Evolutionary conservation across 2,113 vertebrate genomes (phyloP).

Genomic region (Alouatta palliata): DNA sequence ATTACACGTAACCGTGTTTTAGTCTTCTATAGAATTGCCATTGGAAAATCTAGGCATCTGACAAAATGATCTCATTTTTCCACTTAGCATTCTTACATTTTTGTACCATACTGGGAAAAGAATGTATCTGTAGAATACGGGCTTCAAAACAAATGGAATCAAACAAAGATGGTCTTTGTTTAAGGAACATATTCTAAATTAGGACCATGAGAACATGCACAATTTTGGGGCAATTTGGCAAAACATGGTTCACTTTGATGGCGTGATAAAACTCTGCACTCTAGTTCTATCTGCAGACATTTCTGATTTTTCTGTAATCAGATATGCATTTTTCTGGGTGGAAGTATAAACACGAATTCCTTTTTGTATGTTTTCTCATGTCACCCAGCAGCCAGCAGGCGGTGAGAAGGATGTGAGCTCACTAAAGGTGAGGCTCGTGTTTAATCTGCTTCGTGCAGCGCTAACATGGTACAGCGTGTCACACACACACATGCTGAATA

Average conservation of each 20-base stretch:
- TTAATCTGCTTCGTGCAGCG: background rate
- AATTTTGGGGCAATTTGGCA: slow-evolving; percentile 36
- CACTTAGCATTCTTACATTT: background rate
- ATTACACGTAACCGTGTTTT: background rate
- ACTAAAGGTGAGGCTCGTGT: too few relatives aligned
- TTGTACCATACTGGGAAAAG: background rate
- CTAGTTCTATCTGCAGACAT: slow-evolving; percentile 46
- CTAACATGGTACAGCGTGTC: background rate
- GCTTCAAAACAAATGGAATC: slow-evolving; percentile 47
- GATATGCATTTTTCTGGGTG: slow-evolving; percentile 33
- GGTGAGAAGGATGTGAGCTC: background rate
- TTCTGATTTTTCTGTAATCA: slow-evolving; percentile 29
- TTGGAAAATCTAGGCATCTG: slow-evolving; percentile 39
- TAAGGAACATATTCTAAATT: slow-evolving; percentile 4
- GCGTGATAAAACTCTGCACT: slow-evolving; percentile 37
- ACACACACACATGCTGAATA: rapidly evolving
- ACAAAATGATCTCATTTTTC: slow-evolving; percentile 13
- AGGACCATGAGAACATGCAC: slow-evolving; percentile 32
- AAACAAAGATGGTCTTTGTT: slow-evolving; percentile 59
- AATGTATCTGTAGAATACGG: background rate
- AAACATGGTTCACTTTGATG: slow-evolving; percentile 53
- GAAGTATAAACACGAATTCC: slow-evolving; percentile 17
- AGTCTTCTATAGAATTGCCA: background rate
- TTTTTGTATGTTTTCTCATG: background rate
- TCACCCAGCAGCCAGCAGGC: background rate